Base-by-base conservation (phyloP, 2,113 vertebrate genomes). In the Psilopogon haemacephalus region DNA sequence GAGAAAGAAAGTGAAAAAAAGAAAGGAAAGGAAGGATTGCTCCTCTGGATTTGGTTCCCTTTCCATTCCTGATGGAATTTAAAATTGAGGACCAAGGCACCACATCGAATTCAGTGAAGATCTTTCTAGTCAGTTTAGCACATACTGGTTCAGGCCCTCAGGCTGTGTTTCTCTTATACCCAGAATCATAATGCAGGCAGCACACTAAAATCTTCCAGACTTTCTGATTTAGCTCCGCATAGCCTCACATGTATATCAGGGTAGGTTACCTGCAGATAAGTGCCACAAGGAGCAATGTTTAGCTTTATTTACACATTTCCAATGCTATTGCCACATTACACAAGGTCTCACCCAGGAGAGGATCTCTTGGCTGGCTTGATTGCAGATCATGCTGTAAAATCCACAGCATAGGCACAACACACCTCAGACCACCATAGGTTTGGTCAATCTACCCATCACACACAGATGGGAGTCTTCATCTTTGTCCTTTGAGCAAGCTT, bases 321-420 rank as follows among this genome's bases (percentile, higher is more conserved):
- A 8, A 23, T 55, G 24, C 33, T 5, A 8, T 44, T 82, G 28
- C 9, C 13, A 11, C 3, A 0, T 19, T 33, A 46, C 0, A 0
- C 33, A 33, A 2, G 28, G 11, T 23, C 17, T 84, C 35, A 32
- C 4, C 16, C 15, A 23, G 28, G 12, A 40, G 6, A 8, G 7
- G 27, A 74, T 21, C 11, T 8, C 18, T 55, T 77, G 33, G 8
- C 37, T 56, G 37, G 32, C 13, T 11, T 19, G 6, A 35, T 8
- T 33, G 24, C 8, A 84, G 62, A 40, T 37, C 21, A 3, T 6
- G 1, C 40, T 42, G n/a, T 23, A 65, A 80, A 83, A 8, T 17
- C 19, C 23, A 18, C 1, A 9, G 16, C 1, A 0, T 11, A 32
- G 19, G 4, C 6, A 62, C 8, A 18, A 4, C 3, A 3, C 7